Base-by-base conservation (phyloP, 2,797 vertebrate genomes). In the Neosilurus hyrtlii region DNA sequence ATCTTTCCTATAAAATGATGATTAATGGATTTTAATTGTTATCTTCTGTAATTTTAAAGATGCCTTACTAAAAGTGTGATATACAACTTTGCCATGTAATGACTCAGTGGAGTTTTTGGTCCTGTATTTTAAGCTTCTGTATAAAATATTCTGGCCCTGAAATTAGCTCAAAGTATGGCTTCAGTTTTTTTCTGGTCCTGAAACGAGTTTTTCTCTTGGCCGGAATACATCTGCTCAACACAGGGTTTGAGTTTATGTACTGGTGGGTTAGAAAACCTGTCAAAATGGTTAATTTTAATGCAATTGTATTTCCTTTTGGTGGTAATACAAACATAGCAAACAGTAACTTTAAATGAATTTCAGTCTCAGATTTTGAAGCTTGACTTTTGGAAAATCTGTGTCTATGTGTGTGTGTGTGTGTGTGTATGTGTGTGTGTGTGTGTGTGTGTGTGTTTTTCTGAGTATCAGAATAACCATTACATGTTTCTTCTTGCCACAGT, bases 401-500 rank as follows among this genome's bases (percentile, higher is more conserved):
- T 6, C 2, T 72, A 14, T 43, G 37, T 43, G 37, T 43, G 37
- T 6, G 37, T 43, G 37, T 43, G 37, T 43, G 37, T 43, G 37
- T 43, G 37, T 43, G 37, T 43, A 6, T 43, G 37, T 43, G 37
- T 43, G 37, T 43, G 37, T 72, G 24, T 4, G 6, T 9, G 15
- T 4, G 11, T 4, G 16, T 59, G 5, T 59, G 16, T 18, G 0
- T 43, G 2, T 68, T 15, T 18, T 18, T 24, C 30, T 11, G 3
- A 79, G 20, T 16, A 72, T 37, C 24, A 57, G 14, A 51, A 16
- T 66, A 16, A 65, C 51, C 10, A 24, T 57, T 16, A 43, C 0
- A 0, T 18, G 3, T 43, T 57, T 73, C 54, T 79, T 1, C 35
- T 9, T 71, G 86, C 90, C 91, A 66, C 91, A 99, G 98, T 78